These are phyloP conservation scores for Miniopterus natalensis DNA, from an alignment of 2,113 vertebrate genomes.

Conservation along the genomic window DNA sequence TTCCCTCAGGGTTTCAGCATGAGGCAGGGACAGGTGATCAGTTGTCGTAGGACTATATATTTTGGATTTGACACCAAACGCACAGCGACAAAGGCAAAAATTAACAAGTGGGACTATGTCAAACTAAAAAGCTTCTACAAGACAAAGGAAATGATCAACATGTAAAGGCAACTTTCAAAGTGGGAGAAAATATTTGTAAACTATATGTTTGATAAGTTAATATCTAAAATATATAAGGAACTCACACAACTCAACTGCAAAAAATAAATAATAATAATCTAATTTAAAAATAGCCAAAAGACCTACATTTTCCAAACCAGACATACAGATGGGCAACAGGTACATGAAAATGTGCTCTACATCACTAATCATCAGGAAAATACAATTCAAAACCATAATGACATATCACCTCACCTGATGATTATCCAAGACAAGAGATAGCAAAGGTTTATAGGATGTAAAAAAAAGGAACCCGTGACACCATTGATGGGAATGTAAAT, in stretches of 20 bases:
- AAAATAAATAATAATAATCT: background rate
- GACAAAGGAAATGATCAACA: background rate
- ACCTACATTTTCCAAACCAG: background rate
- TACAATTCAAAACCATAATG: background rate
- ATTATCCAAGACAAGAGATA: background rate
- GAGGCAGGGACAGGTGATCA: rapidly evolving
- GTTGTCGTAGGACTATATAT: background rate
- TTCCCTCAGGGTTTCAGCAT: background rate
- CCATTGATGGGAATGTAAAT: background rate
- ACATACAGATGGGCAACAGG: background rate
- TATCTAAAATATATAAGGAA: background rate
- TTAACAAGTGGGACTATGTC: background rate
- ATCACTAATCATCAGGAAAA: background rate
- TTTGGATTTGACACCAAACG: background rate
- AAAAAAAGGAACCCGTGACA: background rate
- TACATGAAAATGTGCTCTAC: background rate
- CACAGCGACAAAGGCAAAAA: background rate
- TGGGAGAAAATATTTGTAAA: background rate
- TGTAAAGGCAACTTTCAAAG: background rate
- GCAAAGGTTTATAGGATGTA: background rate
- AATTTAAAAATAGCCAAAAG: background rate
- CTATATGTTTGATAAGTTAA: background rate
- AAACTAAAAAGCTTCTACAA: background rate
- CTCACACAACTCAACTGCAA: background rate
- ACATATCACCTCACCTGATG: background rate